Conservation (phyloP, 2,113 vertebrate genomes). For the Astur gentilis region DNA sequence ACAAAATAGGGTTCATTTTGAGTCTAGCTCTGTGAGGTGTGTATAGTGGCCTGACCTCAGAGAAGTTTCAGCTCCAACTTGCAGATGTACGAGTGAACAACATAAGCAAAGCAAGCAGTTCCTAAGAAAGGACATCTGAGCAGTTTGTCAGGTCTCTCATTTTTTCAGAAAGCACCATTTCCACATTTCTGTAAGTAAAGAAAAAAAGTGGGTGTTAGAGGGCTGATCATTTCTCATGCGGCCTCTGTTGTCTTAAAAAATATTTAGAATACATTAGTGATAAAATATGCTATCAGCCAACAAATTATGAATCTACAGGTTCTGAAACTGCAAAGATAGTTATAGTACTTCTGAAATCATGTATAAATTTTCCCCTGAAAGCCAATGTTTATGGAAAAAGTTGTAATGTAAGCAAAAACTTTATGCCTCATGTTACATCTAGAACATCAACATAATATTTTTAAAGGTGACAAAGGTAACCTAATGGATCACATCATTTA, state of each 20-base stretch:
- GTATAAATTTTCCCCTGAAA: neutral
- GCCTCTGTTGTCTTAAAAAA: neutral
- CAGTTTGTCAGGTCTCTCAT: neutral
- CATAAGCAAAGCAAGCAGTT: neutral
- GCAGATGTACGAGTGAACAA: neutral
- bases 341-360: neutral
- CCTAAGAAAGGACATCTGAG: neutral
- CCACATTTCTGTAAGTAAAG: neutral
- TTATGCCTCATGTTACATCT: neutral
- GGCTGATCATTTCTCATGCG: neutral
- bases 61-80: neutral
- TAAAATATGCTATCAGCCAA: neutral
- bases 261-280: neutral
- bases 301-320: neutral
- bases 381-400: neutral
- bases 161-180: neutral
- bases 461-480: neutral
- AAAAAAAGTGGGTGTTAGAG: neutral
- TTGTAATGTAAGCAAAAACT: neutral
- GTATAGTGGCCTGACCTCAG: neutral
- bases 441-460: neutral
- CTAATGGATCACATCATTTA: neutral
- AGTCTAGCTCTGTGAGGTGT: neutral
- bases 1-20: neutral
- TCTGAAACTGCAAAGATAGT: neutral